A percentile compares a stretch with the other conserved stretches of the same genome.
Conservation (phyloP, 2,888 invertebrate species). For the Luffia ferchaultella region DNA sequence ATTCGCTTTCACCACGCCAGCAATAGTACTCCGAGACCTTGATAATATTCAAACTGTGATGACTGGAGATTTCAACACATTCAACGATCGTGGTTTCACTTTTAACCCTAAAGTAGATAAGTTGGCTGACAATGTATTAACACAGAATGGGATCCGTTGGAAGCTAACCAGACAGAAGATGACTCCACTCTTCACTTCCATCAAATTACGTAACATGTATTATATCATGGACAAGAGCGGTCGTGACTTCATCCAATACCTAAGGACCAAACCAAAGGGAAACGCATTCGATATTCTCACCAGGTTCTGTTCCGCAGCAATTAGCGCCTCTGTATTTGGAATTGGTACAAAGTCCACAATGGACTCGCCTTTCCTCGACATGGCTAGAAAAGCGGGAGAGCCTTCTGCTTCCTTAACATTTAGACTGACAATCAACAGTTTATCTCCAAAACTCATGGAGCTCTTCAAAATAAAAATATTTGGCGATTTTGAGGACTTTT, state of each 20-base stretch:
- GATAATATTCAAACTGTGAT: conserved; percentile 2
- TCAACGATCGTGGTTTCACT: not conserved
- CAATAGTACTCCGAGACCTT: conserved; percentile 2
- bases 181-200: conserved; percentile 38
- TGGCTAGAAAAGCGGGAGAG: conserved; percentile 26
- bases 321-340: conserved; percentile 23
- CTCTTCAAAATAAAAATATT: conserved; percentile 30
- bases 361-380: conserved; percentile 20
- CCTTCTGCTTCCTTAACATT: conserved; percentile 21
- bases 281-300: not conserved
- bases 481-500: conserved; percentile 33
- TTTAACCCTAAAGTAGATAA: conserved; percentile 20
- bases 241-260: conserved; percentile 28
- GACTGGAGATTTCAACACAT: conserved; percentile 2
- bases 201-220: conserved; percentile 45
- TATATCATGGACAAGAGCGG: conserved; percentile 34
- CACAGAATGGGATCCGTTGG: conserved; percentile 40
- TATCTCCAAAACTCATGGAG: conserved; percentile 25
- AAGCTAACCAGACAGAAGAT: conserved; percentile 41
- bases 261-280: conserved; percentile 20
- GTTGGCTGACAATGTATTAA: conserved; percentile 33
- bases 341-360: conserved; percentile 18
- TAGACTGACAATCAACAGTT: conserved; percentile 19
- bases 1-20: not conserved
- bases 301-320: conserved; percentile 6